Conservation (phyloP, 2,797 vertebrate species). For the Sylvia borin region DNA sequence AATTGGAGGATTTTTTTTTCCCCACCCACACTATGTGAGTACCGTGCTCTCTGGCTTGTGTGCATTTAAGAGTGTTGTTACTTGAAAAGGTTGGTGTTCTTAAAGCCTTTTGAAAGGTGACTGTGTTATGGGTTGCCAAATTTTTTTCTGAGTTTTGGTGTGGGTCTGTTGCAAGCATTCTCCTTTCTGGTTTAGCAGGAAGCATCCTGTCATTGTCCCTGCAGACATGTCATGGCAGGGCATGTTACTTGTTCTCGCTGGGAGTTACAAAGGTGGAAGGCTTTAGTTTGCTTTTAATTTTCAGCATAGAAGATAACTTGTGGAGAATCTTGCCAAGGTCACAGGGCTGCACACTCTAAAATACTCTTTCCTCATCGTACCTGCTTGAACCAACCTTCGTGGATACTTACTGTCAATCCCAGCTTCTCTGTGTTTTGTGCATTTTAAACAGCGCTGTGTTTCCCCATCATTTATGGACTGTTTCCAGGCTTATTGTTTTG, state of each 20-base stretch:
- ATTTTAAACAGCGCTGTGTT: not conserved
- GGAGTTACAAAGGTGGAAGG: not conserved
- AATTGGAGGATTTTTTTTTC: not conserved
- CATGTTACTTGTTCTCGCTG: not conserved
- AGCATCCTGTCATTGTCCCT: conserved; percentile 9
- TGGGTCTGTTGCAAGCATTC: not conserved
- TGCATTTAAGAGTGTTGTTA: not conserved
- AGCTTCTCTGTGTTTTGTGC: not conserved
- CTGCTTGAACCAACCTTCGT: not conserved
- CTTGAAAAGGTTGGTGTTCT: not conserved
- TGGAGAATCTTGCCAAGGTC: not conserved
- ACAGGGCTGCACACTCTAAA: not conserved
- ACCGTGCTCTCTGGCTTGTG: not conserved
- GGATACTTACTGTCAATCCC: not conserved
- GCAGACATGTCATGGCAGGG: not conserved
- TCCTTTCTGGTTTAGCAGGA: conserved; percentile 21
- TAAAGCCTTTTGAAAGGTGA: not conserved
- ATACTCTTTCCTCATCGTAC: not conserved
- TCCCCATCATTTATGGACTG: not conserved
- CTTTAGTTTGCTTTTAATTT: not conserved
- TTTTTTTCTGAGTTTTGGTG: not conserved
- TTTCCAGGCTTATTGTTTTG: not conserved
- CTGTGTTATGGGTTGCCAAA: not conserved
- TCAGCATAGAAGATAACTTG: not conserved
- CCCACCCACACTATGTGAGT: rapidly evolving